Conservation (phyloP, 2,797 vertebrate genomes). For the Sciaenops ocellatus region DNA sequence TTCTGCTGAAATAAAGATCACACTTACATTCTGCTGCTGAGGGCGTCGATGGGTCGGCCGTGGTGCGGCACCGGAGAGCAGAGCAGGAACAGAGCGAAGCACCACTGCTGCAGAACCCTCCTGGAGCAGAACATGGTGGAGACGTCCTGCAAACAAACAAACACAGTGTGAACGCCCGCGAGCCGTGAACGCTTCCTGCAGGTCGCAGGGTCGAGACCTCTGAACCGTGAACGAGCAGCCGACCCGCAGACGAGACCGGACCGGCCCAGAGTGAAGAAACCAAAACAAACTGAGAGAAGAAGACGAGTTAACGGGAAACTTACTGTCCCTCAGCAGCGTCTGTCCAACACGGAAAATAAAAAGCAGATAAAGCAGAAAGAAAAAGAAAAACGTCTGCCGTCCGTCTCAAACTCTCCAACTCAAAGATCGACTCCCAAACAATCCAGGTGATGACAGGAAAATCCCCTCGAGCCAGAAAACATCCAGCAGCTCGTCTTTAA, state of each 20-base stretch:
- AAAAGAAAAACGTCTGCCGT: background rate
- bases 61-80: conserved; percentile 90
- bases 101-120: conserved; percentile 90
- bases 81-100: conserved; percentile 92
- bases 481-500: conserved; percentile 18
- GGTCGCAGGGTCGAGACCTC: background rate
- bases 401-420: too few relatives aligned
- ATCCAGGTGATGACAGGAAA: conserved; percentile 71
- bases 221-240: background rate
- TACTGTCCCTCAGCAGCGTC: conserved; percentile 68
- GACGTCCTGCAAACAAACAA: conserved; percentile 74
- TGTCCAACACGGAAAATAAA: conserved; percentile 33
- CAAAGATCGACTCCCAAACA: conserved; percentile 4
- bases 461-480: conserved; percentile 18
- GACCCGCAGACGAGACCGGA: conserved; percentile 31
- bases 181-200: background rate
- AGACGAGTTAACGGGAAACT: conserved; percentile 46
- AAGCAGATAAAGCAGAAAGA: conserved; percentile 11
- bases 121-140: conserved; percentile 87
- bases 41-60: conserved; percentile 90
- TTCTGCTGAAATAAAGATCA: background rate
- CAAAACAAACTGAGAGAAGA: conserved; percentile 4
- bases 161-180: conserved; percentile 1
- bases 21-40: conserved; percentile 93
- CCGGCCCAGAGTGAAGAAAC: too few relatives aligned